Conservation (phyloP, 1,140 invertebrate species). For the Asbolus verrucosus region DNA sequence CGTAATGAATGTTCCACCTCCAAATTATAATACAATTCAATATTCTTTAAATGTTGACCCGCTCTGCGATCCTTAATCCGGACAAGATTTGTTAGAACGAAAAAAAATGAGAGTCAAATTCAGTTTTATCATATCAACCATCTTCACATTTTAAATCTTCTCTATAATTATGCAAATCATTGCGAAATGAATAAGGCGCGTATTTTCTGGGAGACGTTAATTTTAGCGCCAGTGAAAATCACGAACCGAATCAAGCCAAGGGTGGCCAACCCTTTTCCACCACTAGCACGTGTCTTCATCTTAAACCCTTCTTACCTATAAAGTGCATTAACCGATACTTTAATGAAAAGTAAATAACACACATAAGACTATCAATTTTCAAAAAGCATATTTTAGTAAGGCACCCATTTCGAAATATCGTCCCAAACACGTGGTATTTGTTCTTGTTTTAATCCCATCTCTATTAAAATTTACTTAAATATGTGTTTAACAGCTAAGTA, state of each 20-base stretch:
- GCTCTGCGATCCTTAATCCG: too few species aligned
- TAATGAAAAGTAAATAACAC: constrained; percentile 24
- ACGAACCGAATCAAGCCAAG: constrained; percentile 42
- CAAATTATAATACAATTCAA: too few species aligned
- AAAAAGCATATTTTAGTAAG: too few species aligned
- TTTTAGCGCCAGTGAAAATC: constrained; percentile 46
- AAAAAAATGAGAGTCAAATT: too few species aligned
- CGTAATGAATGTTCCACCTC: too few species aligned
- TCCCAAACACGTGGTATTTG: constrained; percentile 31
- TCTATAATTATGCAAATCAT: neutral
- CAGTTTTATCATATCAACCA: too few species aligned
- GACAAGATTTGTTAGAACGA: too few species aligned
- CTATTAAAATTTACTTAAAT: constrained; percentile 34
- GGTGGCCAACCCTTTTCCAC: constrained; percentile 43
- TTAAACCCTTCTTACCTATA: constrained; percentile 2
- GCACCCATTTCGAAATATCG: too few species aligned
- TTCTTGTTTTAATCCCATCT: constrained; percentile 28
- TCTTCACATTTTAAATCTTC: too few species aligned
- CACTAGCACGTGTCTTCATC: constrained; percentile 42
- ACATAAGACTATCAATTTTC: neutral
- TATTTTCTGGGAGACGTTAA: constrained; percentile 40
- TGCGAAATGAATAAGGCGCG: constrained; percentile 30
- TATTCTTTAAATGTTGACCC: too few species aligned
- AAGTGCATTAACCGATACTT: constrained; percentile 30
- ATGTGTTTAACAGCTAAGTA: constrained; percentile 28